Conservation (phyloP, 1,140 invertebrate genomes). For the Agrypnia vestita region DNA sequence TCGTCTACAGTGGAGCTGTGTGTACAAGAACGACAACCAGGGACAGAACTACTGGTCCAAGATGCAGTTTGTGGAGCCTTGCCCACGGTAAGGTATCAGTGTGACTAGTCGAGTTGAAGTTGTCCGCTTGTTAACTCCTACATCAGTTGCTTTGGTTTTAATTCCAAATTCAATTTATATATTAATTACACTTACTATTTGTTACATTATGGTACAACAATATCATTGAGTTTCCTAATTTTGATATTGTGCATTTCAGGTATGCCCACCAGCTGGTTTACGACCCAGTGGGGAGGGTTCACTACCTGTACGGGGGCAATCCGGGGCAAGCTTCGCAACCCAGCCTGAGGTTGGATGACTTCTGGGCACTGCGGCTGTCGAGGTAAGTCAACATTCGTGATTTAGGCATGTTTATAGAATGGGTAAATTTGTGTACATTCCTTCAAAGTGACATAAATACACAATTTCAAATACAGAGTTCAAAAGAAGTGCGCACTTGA, state of each 20-base stretch:
- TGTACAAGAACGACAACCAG: constrained; percentile 87
- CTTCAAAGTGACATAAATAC: too few species aligned
- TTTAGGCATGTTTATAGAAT: too few species aligned
- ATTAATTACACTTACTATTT: too few species aligned
- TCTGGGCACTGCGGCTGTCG: constrained; percentile 86
- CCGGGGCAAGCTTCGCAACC: constrained; percentile 84
- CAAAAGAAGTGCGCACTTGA: too few species aligned
- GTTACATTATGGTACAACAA: too few species aligned
- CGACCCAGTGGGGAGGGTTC: constrained; percentile 84
- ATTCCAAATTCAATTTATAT: too few species aligned
- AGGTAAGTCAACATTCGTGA: constrained; percentile 50
- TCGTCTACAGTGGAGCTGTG: constrained; percentile 84
- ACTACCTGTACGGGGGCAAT: constrained; percentile 94
- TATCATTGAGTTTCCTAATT: too few species aligned
- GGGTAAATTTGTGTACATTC: too few species aligned
- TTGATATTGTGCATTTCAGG: constrained; percentile 23
- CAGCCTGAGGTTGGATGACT: constrained; percentile 89
- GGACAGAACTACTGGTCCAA: constrained; percentile 79
- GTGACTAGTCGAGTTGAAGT: too few species aligned
- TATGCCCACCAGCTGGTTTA: constrained; percentile 93
- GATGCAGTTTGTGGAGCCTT: constrained; percentile 68
- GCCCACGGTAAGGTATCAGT: neutral
- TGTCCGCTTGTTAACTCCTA: too few species aligned
- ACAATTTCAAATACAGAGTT: too few species aligned
- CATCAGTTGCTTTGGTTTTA: too few species aligned